Percentiles rank a stretch among this genome's conserved stretches.
Conservation (phyloP, 2,888 invertebrate genomes). For the Brachyptera putata region DNA sequence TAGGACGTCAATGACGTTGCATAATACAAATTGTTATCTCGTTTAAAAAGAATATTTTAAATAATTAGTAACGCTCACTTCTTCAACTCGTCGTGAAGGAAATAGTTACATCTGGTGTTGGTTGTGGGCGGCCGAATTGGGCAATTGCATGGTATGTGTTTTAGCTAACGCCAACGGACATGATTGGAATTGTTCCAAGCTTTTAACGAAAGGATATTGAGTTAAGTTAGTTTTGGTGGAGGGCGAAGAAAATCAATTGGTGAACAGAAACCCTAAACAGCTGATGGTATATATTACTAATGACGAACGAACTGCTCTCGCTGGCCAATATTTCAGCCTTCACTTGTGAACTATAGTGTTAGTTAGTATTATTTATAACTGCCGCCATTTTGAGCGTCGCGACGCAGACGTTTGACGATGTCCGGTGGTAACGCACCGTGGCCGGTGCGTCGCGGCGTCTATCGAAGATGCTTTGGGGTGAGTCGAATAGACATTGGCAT, state of each 20-base stretch:
- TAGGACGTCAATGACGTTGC: no score
- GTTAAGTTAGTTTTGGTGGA: no score
- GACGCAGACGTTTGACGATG: conserved; percentile 26
- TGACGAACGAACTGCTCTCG: not conserved
- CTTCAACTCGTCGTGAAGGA: no score
- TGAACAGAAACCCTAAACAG: not conserved
- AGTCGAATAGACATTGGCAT: not conserved
- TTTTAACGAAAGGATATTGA: not conserved
- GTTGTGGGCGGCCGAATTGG: no score
- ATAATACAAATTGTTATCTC: no score
- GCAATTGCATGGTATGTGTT: no score
- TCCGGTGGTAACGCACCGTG: conserved; percentile 56
- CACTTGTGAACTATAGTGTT: not conserved
- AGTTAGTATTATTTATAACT: not conserved
- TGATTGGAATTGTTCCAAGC: not conserved
- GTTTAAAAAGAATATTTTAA: no score
- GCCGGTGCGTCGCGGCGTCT: conserved; percentile 63
- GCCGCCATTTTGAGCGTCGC: not conserved
- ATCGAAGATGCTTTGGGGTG: conserved; percentile 39
- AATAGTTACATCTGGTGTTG: no score
- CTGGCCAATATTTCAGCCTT: conserved; percentile 9
- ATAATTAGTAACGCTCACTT: no score
- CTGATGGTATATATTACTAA: not conserved
- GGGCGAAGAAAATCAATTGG: no score
- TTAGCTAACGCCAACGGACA: no score